Evolutionary conservation across 2,888 invertebrate genomes (phyloP).

Genomic region (Pterostichus madidus): DNA sequence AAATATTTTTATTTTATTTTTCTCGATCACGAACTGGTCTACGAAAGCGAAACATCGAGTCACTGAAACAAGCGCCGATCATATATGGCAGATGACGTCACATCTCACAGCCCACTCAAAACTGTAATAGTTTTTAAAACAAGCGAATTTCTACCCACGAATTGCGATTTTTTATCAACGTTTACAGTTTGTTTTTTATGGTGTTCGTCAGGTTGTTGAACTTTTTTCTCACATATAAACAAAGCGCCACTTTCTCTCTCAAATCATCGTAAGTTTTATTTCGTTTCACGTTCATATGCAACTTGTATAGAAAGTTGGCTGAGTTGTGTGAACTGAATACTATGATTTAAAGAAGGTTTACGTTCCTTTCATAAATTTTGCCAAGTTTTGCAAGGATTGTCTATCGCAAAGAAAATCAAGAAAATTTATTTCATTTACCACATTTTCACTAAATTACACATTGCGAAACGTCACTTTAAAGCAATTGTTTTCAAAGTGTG

Average conservation of each 20-base stretch:
- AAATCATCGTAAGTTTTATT: slow-evolving; percentile 56
- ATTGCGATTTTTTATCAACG: slow-evolving; percentile 40
- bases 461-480: slow-evolving; percentile 12
- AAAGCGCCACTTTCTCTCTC: slow-evolving; percentile 54
- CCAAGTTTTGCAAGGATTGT: slow-evolving; percentile 14
- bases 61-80: neutral
- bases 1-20: slow-evolving; percentile 27
- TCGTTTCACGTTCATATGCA: slow-evolving; percentile 52
- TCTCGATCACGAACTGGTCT: slow-evolving; percentile 32
- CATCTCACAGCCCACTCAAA: slow-evolving; percentile 11
- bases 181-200: slow-evolving; percentile 42
- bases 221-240: slow-evolving; percentile 62
- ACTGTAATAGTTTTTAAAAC: slow-evolving; percentile 38
- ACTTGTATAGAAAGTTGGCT: slow-evolving; percentile 47
- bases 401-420: slow-evolving; percentile 31
- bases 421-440: slow-evolving; percentile 1
- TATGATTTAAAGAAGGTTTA: slow-evolving; percentile 23
- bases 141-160: slow-evolving; percentile 32
- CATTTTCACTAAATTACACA: neutral
- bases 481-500: neutral
- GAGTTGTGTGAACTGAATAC: slow-evolving; percentile 47
- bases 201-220: slow-evolving; percentile 49
- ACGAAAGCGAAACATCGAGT: slow-evolving; percentile 23
- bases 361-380: slow-evolving; percentile 7
- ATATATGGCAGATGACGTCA: slow-evolving; percentile 21